phyloP scores from a whole-genome alignment of 37 sponge, comb jelly and placozoan species.

The Theonella swinhoei region DNA sequence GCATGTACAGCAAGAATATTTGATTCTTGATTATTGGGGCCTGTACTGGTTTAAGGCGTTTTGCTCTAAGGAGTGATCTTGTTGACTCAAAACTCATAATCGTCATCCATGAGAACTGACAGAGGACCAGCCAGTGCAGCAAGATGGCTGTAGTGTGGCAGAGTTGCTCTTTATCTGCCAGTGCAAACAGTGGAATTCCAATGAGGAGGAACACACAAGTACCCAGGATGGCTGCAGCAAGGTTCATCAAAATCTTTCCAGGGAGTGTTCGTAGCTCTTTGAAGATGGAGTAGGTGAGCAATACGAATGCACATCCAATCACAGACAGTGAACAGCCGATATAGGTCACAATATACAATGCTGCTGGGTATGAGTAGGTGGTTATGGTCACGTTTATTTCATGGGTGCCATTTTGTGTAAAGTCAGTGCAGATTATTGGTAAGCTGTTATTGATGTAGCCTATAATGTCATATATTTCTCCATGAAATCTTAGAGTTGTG shows the following conservation, averaged over 20 bases:
- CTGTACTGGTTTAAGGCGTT: background rate
- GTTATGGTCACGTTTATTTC: background rate
- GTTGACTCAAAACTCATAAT: background rate
- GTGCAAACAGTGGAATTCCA: background rate
- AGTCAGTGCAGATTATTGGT: slow-evolving; percentile 36
- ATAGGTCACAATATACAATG: slow-evolving; percentile 24
- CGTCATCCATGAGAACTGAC: slow-evolving; percentile 21
- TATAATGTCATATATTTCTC: background rate
- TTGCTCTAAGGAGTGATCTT: background rate
- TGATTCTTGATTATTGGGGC: background rate
- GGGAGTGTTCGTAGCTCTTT: slow-evolving; percentile 44
- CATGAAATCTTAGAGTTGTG: background rate
- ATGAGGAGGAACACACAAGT: slow-evolving; percentile 25
- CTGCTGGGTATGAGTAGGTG: slow-evolving; percentile 1
- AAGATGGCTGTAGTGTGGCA: background rate
- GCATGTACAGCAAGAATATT: slow-evolving; percentile 7
- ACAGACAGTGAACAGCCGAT: slow-evolving; percentile 59
- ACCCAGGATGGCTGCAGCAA: slow-evolving; percentile 22
- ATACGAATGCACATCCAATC: slow-evolving; percentile 28
- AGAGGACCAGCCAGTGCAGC: slow-evolving; percentile 16
- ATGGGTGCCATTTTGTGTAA: slow-evolving; percentile 1
- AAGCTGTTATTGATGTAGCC: background rate
- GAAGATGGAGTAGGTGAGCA: slow-evolving; percentile 62
- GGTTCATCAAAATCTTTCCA: slow-evolving; percentile 40
- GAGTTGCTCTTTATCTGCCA: background rate